A percentile compares a stretch with the other conserved stretches of the same genome.
Evolutionary conservation across 1,140 invertebrate species (phyloP).

Genomic region (Cardiocondyla obscurior): DNA sequence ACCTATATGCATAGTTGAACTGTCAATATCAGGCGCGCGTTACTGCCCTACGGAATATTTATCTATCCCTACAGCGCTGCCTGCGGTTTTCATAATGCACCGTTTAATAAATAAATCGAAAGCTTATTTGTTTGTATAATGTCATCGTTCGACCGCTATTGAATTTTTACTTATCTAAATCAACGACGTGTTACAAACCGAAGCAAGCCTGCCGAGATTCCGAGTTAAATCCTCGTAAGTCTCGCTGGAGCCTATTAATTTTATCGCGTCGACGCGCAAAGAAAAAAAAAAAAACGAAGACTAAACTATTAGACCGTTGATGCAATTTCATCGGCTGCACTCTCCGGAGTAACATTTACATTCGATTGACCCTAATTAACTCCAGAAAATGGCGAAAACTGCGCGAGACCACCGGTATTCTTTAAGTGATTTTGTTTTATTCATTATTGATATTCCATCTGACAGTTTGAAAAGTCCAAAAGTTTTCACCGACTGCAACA

Average conservation of each 20-base stretch:
- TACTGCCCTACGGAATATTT: slow-evolving; percentile 8
- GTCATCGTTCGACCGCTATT: not conserved
- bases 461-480: not conserved
- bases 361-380: slow-evolving; percentile 38
- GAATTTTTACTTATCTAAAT: not conserved
- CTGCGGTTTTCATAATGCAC: slow-evolving; percentile 29
- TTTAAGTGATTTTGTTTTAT: not conserved
- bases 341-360: slow-evolving; percentile 44
- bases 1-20: not conserved
- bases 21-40: slow-evolving; percentile 31
- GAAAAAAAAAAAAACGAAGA: not conserved
- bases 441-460: slow-evolving; percentile 11
- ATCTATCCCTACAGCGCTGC: not conserved
- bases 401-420: not conserved
- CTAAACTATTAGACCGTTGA: slow-evolving; percentile 16
- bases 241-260: not conserved
- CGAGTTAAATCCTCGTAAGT: not conserved
- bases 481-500: not conserved
- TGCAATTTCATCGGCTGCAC: slow-evolving; percentile 9
- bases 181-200: too few species aligned
- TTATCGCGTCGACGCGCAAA: not conserved
- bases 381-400: not conserved
- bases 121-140: slow-evolving; percentile 13
- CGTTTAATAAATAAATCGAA: slow-evolving; percentile 27
- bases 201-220: not conserved